phyloP scores from a whole-genome alignment of 2,888 invertebrate genomes.

The Cremastinae sp. region DNA sequence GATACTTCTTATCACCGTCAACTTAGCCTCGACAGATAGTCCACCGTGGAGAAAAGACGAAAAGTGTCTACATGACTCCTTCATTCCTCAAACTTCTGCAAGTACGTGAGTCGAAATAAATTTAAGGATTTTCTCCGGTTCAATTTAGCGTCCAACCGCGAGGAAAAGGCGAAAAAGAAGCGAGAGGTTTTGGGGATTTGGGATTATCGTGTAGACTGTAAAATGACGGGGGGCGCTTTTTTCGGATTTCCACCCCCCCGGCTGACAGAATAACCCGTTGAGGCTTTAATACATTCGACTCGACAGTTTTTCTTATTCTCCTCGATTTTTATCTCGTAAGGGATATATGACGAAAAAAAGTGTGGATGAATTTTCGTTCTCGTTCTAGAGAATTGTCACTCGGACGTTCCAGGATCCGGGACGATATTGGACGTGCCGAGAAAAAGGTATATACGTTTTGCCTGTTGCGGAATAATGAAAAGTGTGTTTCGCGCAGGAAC shows the following conservation, averaged over 20 bases:
- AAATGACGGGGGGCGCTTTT: background rate
- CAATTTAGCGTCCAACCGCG: constrained; percentile 8
- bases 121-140: constrained; percentile 12
- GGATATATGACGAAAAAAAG: too few species aligned
- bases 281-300: too few species aligned
- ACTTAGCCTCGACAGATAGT: background rate
- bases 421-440: constrained; percentile 22
- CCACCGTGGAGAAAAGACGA: background rate
- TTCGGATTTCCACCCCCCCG: too few species aligned
- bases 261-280: too few species aligned
- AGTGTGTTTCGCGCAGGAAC: constrained; percentile 32
- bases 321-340: too few species aligned
- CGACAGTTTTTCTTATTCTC: too few species aligned
- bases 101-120: constrained; percentile 32
- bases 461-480: constrained; percentile 30
- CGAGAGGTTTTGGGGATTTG: too few species aligned
- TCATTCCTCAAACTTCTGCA: background rate
- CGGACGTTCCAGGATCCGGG: background rate
- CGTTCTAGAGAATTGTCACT: too few species aligned
- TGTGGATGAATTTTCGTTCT: too few species aligned
- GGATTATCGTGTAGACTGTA: constrained; percentile 1
- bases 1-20: constrained; percentile 1
- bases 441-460: constrained; percentile 22
- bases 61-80: background rate
- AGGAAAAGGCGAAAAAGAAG: background rate